These are phyloP conservation scores for Lordiphosa stackelbergi DNA, from an alignment of 1,140 invertebrate genomes.

Conservation along the genomic window DNA sequence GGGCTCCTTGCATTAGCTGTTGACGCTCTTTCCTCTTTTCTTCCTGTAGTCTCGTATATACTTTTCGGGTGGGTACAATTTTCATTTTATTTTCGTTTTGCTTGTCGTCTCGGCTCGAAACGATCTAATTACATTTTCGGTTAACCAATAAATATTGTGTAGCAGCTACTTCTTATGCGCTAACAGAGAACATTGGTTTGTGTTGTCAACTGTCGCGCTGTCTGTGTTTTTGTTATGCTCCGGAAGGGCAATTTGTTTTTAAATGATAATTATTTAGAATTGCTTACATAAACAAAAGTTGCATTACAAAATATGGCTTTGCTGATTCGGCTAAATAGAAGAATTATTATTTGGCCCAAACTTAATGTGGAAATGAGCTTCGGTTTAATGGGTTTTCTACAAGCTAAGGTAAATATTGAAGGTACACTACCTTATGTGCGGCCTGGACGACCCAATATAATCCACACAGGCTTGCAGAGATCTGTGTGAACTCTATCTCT, in stretches of 20 bases:
- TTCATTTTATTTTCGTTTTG: slow-evolving; percentile 24
- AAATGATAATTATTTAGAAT: not conserved
- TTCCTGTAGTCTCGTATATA: slow-evolving; percentile 10
- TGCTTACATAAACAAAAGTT: not conserved
- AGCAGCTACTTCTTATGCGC: slow-evolving; percentile 59
- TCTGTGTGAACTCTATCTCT: slow-evolving; percentile 11
- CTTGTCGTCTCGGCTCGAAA: slow-evolving; percentile 22
- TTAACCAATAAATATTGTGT: slow-evolving; percentile 12
- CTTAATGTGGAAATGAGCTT: slow-evolving; percentile 8
- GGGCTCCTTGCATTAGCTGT: not conserved
- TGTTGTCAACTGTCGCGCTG: slow-evolving; percentile 9
- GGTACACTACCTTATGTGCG: slow-evolving; percentile 41
- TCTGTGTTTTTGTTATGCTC: no score
- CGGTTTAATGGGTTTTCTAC: slow-evolving; percentile 14
- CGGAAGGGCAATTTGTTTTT: no score
- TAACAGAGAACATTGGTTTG: slow-evolving; percentile 51
- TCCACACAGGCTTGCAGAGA: slow-evolving; percentile 21
- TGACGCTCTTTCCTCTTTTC: slow-evolving; percentile 7
- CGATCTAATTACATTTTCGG: slow-evolving; percentile 55
- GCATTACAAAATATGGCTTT: slow-evolving; percentile 6
- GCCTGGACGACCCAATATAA: slow-evolving; percentile 11
- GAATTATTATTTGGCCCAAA: slow-evolving; percentile 25
- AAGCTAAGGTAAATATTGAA: slow-evolving; percentile 28
- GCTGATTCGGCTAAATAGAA: slow-evolving; percentile 24
- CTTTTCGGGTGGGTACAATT: slow-evolving; percentile 59